Evolutionary conservation across 1,140 invertebrate species (phyloP).

Genomic region (Sinonovacula constricta): DNA sequence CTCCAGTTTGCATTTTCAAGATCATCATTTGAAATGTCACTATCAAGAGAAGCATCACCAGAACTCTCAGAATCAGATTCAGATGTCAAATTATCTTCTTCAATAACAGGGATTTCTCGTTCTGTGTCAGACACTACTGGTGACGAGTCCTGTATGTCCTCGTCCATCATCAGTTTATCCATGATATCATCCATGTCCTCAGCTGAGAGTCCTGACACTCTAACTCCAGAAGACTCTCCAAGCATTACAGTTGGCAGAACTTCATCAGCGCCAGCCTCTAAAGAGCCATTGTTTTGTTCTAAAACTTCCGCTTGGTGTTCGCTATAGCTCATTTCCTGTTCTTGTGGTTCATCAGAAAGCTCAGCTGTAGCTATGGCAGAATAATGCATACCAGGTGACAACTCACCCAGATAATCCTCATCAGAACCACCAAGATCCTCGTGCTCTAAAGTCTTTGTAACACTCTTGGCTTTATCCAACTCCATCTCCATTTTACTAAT

Average conservation of each 20-base stretch:
- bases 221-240: background rate
- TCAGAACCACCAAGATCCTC: no score
- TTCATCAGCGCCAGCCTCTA: background rate
- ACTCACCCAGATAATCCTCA: no score
- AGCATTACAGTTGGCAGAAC: background rate
- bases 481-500: background rate
- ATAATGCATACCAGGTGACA: background rate
- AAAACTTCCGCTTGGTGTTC: background rate
- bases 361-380: background rate
- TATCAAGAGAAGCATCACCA: slow-evolving; percentile 86
- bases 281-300: background rate
- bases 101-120: no score
- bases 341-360: background rate
- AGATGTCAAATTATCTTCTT: slow-evolving; percentile 1
- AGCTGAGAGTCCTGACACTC: slow-evolving; percentile 24
- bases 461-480: background rate
- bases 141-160: slow-evolving; percentile 12
- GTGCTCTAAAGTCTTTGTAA: no score
- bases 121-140: background rate
- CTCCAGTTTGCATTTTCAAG: slow-evolving; percentile 80
- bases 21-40: slow-evolving; percentile 90
- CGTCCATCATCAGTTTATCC: slow-evolving; percentile 40
- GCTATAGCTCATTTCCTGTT: background rate
- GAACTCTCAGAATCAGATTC: slow-evolving; percentile 78
- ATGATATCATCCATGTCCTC: slow-evolving; percentile 38